Base-by-base conservation (phyloP, 1,140 invertebrate species). In the Zophobas morio region DNA sequence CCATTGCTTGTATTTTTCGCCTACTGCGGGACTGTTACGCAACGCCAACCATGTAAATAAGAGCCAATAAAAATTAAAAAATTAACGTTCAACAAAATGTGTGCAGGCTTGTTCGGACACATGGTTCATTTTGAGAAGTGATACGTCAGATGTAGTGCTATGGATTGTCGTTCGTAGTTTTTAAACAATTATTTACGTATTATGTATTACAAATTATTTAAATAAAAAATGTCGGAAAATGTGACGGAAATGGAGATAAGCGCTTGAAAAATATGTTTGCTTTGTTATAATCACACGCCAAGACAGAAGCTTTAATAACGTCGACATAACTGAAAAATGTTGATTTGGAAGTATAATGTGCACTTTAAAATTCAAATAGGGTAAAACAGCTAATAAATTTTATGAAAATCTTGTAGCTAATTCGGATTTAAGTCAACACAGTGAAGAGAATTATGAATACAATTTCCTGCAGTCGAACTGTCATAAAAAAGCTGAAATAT, bases 361-460 rank as follows among this genome's bases (percentile, higher is more conserved):
- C 37, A 57, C 56, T 78, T 78, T 78, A 75, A 75, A 78, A 75
- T 78, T 78, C 60, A 75, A 78, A 75, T 78, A 32, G 20, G 39
- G 57, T 47, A 77, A 73, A 77, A 78, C 70, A 51, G 71, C 77
- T 75, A 75, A 78, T 78, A 78, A 75, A 70, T 75, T 75, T 78
- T 70, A 71, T 75, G 77, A 75, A 75, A 75, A 75, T 75, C 63
- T 75, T 78, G 51, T 53, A 33, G 71, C 71, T 73, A 49, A 78
- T 78, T 78, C 76, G 37, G 71, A 78, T 74, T 75, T 66, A 60
- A 71, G 73, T 54, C 51, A 53, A 75, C 71, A 75, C 76, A 53
- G 35, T 74, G 76, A 70, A 33, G 60, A 49, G 77, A 78, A 78
- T 78, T 78, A 78, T 78, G 77, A 78, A 78, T 78, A 71, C 77